Conservation (phyloP, 2,797 vertebrate genomes). For the Betta splendens region DNA sequence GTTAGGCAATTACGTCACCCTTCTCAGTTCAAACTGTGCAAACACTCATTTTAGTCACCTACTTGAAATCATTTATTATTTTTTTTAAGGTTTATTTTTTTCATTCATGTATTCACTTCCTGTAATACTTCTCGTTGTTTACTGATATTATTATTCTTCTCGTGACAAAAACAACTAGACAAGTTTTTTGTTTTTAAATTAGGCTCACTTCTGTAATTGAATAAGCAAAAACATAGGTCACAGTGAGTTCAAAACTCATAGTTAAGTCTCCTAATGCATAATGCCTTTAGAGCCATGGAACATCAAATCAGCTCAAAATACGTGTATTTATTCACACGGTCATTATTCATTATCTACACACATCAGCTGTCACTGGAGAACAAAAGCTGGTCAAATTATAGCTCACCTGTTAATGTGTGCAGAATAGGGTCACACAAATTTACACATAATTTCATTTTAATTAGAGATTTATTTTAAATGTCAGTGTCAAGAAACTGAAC, state of each 20-base stretch:
- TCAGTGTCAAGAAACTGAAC: constrained; percentile 8
- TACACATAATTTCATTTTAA: neutral
- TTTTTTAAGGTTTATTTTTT: constrained; percentile 37
- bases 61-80: constrained; percentile 30
- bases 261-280: constrained; percentile 1
- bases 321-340: constrained; percentile 34
- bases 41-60: constrained; percentile 19
- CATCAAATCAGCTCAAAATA: constrained; percentile 54
- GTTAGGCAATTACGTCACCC: constrained; percentile 12
- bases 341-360: constrained; percentile 27
- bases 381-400: constrained; percentile 5
- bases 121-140: constrained; percentile 34
- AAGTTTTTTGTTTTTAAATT: constrained; percentile 20
- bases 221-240: constrained; percentile 41
- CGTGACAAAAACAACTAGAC: constrained; percentile 36
- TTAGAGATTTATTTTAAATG: constrained; percentile 1
- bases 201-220: constrained; percentile 14
- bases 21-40: constrained; percentile 15
- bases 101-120: constrained; percentile 24
- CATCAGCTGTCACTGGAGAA: constrained; percentile 14
- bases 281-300: constrained; percentile 31
- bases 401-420: constrained; percentile 17
- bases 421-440: constrained; percentile 8
- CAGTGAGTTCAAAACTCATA: constrained; percentile 39
- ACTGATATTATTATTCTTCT: constrained; percentile 51